These are phyloP conservation scores for Tragelaphus eurycerus DNA, from an alignment of 2,797 vertebrate species.

Conservation along the genomic window DNA sequence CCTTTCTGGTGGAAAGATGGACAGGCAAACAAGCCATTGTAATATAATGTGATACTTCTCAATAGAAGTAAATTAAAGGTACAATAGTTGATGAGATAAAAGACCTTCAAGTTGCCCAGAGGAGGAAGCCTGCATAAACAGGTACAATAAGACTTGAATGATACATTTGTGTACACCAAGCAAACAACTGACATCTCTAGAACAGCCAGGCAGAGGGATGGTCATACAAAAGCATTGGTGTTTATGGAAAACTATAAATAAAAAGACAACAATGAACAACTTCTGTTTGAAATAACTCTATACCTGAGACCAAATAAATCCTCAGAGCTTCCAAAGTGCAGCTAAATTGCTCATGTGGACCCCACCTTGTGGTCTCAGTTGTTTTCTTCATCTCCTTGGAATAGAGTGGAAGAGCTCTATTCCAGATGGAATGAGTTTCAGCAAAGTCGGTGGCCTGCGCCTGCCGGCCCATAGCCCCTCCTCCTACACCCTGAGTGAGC, in stretches of 20 bases:
- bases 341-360: not conserved
- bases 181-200: not conserved
- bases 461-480: not conserved
- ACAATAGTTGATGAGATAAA: not conserved
- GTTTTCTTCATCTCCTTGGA: not conserved
- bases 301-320: not conserved
- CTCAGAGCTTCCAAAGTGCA: not conserved
- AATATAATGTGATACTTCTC: not conserved
- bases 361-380: not conserved
- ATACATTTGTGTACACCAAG: not conserved
- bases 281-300: slow-evolving; percentile 3
- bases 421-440: not conserved
- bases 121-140: not conserved
- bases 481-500: slow-evolving; percentile 46
- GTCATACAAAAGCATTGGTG: not conserved
- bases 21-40: not conserved
- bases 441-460: not conserved
- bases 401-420: not conserved
- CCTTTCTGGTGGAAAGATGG: not conserved
- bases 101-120: not conserved
- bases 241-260: not conserved
- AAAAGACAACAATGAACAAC: not conserved
- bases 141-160: not conserved
- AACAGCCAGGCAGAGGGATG: not conserved
- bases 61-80: slow-evolving; percentile 12